Base-by-base conservation (phyloP, 2,888 invertebrate species). In the Amiota communis region DNA sequence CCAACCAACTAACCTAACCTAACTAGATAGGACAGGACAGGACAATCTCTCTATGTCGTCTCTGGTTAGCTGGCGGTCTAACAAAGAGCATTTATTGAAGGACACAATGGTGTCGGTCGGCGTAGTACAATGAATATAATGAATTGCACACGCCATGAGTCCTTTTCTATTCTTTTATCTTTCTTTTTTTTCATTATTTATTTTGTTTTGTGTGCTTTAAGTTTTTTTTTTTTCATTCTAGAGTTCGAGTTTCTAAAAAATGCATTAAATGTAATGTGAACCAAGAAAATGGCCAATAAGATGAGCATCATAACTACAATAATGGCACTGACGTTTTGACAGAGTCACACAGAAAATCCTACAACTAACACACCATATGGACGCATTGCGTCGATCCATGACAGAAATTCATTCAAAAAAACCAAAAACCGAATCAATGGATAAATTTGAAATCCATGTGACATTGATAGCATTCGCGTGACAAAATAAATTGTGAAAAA, bases 191-290 rank as follows among this genome's bases (percentile, higher is more conserved):
- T 36, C 36, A 36, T 36, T 36, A 36, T 36, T 36, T 36, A 59
- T 10, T 12, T 20, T 36, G n/a, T 63, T 63, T 63, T 64, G 20
- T 15, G 17, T 59, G 59, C 59, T 20, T 15, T 11, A 15, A 11
- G 20, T 46, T 9, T 12, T 65, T 65, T 20, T 65, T 65, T 47
- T 17, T 17, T 17, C 46, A 2, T 64, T 64, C 13, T 36, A 9
- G 64, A 8, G 12, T 46, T 63, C 63, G n/a, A 13, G 36, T 63
- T 63, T 63, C 63, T 63, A 20, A 57, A 57, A 11, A 73, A 69
- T 72, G 65, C 72, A 72, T 74, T 76, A 73, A 76, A 61, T 15
- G 71, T 71, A 75, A 77, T 64, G 68, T 47, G 75, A 77, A 36
- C 65, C 72, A 46, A 76, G 71, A 76, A 76, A 56, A 49, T 68